A percentile compares a stretch with the other conserved stretches of the same genome.
Conservation (phyloP, 1,140 invertebrate genomes). For the Neodiprion fabricii region DNA sequence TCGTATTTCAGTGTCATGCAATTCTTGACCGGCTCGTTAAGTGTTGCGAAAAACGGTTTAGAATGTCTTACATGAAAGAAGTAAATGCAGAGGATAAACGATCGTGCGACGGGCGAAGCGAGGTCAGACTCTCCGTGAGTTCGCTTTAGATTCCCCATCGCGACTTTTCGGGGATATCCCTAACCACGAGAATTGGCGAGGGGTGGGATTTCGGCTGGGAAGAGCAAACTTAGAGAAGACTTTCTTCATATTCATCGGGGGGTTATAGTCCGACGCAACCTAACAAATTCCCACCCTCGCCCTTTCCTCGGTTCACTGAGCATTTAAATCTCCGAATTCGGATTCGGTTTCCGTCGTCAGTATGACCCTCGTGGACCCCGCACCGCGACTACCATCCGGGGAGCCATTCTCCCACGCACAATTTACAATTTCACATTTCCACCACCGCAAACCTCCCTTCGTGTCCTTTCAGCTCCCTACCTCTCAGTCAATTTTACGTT, state of each 20-base stretch:
- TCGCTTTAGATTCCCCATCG: slow-evolving; percentile 50
- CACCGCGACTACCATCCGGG: slow-evolving; percentile 52
- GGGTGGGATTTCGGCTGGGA: background rate
- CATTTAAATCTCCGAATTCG: slow-evolving; percentile 56
- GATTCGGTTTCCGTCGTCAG: too few species aligned
- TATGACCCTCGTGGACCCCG: slow-evolving; percentile 33
- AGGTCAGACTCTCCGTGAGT: too few species aligned
- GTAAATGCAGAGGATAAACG: too few species aligned
- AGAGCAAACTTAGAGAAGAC: slow-evolving; percentile 42
- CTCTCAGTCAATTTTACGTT: slow-evolving; percentile 12
- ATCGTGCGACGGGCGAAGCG: too few species aligned
- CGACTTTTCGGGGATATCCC: slow-evolving; percentile 20
- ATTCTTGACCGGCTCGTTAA: too few species aligned
- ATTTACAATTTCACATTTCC: slow-evolving; percentile 64
- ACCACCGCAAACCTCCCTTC: slow-evolving; percentile 48
- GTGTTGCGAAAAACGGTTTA: too few species aligned
- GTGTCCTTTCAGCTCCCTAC: slow-evolving; percentile 28
- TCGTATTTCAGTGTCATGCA: too few species aligned
- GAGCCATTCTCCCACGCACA: slow-evolving; percentile 62
- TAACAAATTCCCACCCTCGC: slow-evolving; percentile 53
- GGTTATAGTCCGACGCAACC: slow-evolving; percentile 56
- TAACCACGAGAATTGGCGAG: background rate
- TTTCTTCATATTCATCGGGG: slow-evolving; percentile 58
- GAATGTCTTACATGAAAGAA: too few species aligned
- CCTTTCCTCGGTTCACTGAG: slow-evolving; percentile 42